Conservation (phyloP, 2,797 vertebrate species). For the Melanotaenia pygmaea region DNA sequence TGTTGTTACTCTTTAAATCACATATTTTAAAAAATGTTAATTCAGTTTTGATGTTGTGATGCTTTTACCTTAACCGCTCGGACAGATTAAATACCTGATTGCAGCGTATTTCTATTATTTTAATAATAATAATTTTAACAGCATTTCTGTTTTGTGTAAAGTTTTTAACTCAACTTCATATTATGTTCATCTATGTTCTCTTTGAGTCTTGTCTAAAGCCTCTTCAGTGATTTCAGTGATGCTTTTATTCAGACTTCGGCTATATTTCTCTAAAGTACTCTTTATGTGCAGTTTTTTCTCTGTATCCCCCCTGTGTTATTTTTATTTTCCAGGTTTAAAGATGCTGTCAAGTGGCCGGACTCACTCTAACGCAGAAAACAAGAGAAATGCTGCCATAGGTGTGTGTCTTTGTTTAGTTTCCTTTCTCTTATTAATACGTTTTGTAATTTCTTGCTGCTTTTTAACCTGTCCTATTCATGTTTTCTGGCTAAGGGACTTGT, state of each 20-base stretch:
- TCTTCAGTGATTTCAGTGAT: not conserved
- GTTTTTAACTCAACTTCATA: no score
- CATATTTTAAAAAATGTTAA: no score
- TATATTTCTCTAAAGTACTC: not conserved
- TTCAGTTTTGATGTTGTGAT: no score
- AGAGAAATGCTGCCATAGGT: constrained; percentile 44
- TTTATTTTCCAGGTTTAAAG: constrained; percentile 64
- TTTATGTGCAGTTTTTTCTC: constrained; percentile 4
- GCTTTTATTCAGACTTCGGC: not conserved
- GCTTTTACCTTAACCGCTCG: no score
- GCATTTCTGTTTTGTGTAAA: no score
- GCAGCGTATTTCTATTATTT: no score
- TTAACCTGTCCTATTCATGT: not conserved
- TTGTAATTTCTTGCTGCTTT: not conserved
- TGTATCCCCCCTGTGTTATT: constrained; percentile 18
- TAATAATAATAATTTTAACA: no score
- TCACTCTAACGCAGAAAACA: constrained; percentile 17
- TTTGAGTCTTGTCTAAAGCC: not conserved
- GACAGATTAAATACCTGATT: no score
- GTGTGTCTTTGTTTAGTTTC: constrained; percentile 23
- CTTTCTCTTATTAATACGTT: not conserved
- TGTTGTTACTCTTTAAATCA: no score
- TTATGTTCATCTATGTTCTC: no score
- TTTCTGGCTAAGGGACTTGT: constrained; percentile 39
- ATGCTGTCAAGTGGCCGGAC: constrained; percentile 43